Conservation (phyloP, 2,888 invertebrate species). For the Exocentrus adspersus region DNA sequence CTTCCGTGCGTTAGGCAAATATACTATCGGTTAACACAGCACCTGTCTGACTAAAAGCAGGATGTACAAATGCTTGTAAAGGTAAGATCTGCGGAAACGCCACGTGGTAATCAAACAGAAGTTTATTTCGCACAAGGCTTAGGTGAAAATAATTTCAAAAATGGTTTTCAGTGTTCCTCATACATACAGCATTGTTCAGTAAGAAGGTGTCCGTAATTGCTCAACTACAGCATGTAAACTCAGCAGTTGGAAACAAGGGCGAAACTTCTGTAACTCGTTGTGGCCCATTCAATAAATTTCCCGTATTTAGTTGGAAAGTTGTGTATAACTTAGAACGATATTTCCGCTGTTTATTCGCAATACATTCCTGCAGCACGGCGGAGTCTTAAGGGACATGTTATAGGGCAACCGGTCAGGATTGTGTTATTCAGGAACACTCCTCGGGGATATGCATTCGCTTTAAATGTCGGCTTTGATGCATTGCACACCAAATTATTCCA, state of each 20-base stretch:
- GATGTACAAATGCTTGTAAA: slow-evolving; percentile 48
- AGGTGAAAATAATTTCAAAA: too few relatives aligned
- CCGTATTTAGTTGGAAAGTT: slow-evolving; percentile 11
- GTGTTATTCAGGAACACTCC: slow-evolving; percentile 36
- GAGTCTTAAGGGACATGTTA: slow-evolving; percentile 34
- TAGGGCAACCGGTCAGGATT: slow-evolving; percentile 35
- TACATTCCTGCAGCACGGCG: slow-evolving; percentile 16
- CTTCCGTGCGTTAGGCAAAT: slow-evolving; percentile 58
- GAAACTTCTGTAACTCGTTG: not conserved
- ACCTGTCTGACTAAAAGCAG: slow-evolving; percentile 58
- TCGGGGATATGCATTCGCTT: slow-evolving; percentile 35
- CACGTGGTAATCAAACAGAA: not conserved
- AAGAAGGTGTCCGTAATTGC: too few relatives aligned
- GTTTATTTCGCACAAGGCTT: too few relatives aligned
- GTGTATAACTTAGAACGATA: slow-evolving; percentile 16
- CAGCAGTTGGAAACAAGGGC: not conserved
- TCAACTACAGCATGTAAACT: not conserved
- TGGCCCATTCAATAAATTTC: not conserved
- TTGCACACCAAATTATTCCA: slow-evolving; percentile 28
- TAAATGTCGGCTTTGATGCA: slow-evolving; percentile 38
- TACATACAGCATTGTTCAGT: too few relatives aligned
- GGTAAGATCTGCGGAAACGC: slow-evolving; percentile 53
- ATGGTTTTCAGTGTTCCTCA: too few relatives aligned
- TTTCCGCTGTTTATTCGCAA: slow-evolving; percentile 29
- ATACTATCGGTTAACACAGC: slow-evolving; percentile 57